Evolutionary conservation across 2,888 invertebrate species (phyloP), one percentile per base, ranked within the genome.

Genomic region (Brenthis hecate): DNA sequence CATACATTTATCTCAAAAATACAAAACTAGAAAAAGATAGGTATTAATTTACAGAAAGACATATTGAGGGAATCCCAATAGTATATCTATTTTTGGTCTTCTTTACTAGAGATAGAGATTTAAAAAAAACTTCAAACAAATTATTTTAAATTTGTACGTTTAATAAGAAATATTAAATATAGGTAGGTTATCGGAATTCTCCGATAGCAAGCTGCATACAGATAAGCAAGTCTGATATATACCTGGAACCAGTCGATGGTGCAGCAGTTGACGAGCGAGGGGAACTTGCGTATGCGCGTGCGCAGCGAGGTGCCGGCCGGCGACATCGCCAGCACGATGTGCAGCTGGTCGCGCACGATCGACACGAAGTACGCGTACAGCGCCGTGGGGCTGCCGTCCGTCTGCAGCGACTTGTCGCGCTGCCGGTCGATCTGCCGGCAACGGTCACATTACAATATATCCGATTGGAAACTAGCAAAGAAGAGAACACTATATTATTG

Each of bases 201-300:
- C 4, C 4, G 28, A 13, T 58, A 47, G 43, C 6, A 14, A 11
- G 6, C 4, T 16, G 50, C 19, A 16, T 3, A 19, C 1, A 6
- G 56, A 16, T 65, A 14, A 19, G 28, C 19, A 66, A 36, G 54
- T 8, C 11, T 11, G 36, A 6, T 19, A 47, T 6, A 58, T 43
- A 94, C 94, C 93, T 97, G 98, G 86, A 98, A 97, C 98, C 98
- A 98, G 85, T 98, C 98, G 73, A 98, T 98, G 1, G 98, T 98
- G 82, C 98, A 98, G 84, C 98, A 98, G 84, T 98, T 99, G 70
- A 98, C 97, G 28, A 99, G 94, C 0, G 98, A 96, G 0, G 98
- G 98, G 84, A 98, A 99, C 85, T 98, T 98, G 66, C 98, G 93
- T 47, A 98, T 95, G 66, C 97, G 94, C 76, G 95, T 96, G 61